Evolutionary conservation across 1,140 invertebrate species (phyloP).

Genomic region (Coenobita brevimanus): DNA sequence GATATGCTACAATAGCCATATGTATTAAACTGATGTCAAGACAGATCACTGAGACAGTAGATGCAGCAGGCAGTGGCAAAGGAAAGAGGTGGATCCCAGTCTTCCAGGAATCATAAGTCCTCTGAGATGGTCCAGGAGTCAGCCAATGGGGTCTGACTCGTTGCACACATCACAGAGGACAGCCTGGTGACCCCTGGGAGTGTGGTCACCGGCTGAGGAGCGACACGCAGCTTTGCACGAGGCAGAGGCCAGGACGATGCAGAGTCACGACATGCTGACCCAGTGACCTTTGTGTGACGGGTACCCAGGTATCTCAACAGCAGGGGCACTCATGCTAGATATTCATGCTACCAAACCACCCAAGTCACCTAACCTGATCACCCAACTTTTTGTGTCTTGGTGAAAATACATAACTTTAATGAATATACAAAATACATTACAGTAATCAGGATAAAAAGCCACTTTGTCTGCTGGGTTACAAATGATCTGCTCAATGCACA

Average conservation of each 20-base stretch:
- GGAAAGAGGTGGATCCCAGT: constrained; percentile 35
- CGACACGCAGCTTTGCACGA: constrained; percentile 64
- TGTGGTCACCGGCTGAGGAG: constrained; percentile 55
- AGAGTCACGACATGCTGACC: constrained; percentile 59
- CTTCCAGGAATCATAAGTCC: constrained; percentile 14
- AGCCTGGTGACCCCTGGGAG: constrained; percentile 25
- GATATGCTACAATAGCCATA: constrained; percentile 8
- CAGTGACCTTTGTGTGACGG: constrained; percentile 41
- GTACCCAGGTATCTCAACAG: constrained; percentile 55
- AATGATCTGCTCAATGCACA: no score
- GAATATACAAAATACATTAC: no score
- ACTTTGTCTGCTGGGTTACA: no score
- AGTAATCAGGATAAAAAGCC: no score
- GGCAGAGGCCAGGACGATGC: constrained; percentile 58
- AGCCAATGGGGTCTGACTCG: no score
- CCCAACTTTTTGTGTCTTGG: constrained; percentile 33
- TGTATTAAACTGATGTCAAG: constrained; percentile 8
- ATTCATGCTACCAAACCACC: constrained; percentile 59
- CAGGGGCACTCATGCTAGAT: constrained; percentile 52
- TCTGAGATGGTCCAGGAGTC: neutral
- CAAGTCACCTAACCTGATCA: constrained; percentile 48
- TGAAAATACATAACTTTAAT: no score
- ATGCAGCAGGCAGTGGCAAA: constrained; percentile 42
- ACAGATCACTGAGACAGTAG: constrained; percentile 31
- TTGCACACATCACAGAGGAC: neutral